These are phyloP conservation scores for Oncorhynchus clarkii DNA, from an alignment of 2,113 vertebrate genomes.

Conservation along the genomic window DNA sequence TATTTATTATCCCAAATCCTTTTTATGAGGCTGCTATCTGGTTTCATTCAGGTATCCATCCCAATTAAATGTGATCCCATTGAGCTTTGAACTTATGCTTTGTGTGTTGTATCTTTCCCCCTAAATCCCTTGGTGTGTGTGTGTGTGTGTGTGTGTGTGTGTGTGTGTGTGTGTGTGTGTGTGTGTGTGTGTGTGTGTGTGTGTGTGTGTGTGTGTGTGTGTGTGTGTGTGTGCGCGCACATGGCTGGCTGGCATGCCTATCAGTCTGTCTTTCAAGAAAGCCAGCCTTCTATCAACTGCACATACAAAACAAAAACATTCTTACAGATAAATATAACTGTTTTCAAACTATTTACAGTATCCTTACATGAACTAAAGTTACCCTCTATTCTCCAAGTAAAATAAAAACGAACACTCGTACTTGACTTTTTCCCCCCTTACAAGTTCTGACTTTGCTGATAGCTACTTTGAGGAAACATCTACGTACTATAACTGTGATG, in stretches of 20 bases:
- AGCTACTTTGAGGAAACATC: too few relatives aligned
- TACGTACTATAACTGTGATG: too few relatives aligned
- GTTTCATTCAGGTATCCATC: constrained; percentile 54
- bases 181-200: too few relatives aligned
- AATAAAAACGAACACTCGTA: too few relatives aligned
- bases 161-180: too few relatives aligned
- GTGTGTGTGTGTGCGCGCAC: not conserved
- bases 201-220: too few relatives aligned
- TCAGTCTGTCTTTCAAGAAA: not conserved
- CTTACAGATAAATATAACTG: not conserved
- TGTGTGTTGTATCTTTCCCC: constrained; percentile 26
- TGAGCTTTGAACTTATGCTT: constrained; percentile 50
- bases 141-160: too few relatives aligned
- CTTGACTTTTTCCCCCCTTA: too few relatives aligned
- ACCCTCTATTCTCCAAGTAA: too few relatives aligned
- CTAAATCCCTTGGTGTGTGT: constrained; percentile 29
- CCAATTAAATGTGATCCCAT: constrained; percentile 53
- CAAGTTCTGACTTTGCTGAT: too few relatives aligned
- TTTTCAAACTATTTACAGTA: not conserved
- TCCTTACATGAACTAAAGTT: not conserved
- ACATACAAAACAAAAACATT: not conserved
- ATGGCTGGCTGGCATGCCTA: too few relatives aligned
- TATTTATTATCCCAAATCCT: constrained; percentile 54
- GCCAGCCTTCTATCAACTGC: not conserved
- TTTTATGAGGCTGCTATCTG: constrained; percentile 57